Conservation (phyloP, 2,797 vertebrate genomes). For the Otolemur crassicaudatus region DNA sequence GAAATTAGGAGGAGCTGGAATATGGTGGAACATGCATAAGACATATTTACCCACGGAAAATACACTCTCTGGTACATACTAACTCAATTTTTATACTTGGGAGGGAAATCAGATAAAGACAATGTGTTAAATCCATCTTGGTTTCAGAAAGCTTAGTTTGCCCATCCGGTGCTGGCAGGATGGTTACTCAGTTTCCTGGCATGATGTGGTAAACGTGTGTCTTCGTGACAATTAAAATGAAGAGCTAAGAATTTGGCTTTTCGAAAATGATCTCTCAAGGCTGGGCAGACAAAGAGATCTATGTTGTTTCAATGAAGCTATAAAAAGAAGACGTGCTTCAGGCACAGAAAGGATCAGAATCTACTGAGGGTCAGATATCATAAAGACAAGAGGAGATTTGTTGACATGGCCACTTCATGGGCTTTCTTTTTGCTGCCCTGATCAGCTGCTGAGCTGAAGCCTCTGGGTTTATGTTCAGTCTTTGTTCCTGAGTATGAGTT, state of each 20-base stretch:
- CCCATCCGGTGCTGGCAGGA: slow-evolving; percentile 50
- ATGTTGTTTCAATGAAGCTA: slow-evolving; percentile 72
- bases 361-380: slow-evolving; percentile 70
- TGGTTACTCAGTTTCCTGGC: slow-evolving; percentile 36
- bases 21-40: slow-evolving; percentile 43
- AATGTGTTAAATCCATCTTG: slow-evolving; percentile 50
- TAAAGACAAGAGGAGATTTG: slow-evolving; percentile 75
- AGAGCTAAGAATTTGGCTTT: slow-evolving; percentile 46
- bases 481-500: not conserved
- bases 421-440: not conserved
- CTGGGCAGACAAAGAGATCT: slow-evolving; percentile 67
- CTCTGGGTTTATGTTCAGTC: not conserved
- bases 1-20: slow-evolving; percentile 57
- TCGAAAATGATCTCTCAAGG: slow-evolving; percentile 74
- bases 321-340: slow-evolving; percentile 77
- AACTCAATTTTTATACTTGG: slow-evolving; percentile 64
- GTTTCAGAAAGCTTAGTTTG: slow-evolving; percentile 40
- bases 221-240: slow-evolving; percentile 69
- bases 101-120: not conserved
- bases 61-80: not conserved
- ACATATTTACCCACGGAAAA: slow-evolving; percentile 42
- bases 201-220: slow-evolving; percentile 18
- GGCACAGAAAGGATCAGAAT: slow-evolving; percentile 60
- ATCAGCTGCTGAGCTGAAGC: not conserved
- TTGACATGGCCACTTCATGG: slow-evolving; percentile 25